Evolutionary conservation across 2,113 vertebrate genomes (phyloP).

Genomic region (Pelvicachromis taeniatus): DNA sequence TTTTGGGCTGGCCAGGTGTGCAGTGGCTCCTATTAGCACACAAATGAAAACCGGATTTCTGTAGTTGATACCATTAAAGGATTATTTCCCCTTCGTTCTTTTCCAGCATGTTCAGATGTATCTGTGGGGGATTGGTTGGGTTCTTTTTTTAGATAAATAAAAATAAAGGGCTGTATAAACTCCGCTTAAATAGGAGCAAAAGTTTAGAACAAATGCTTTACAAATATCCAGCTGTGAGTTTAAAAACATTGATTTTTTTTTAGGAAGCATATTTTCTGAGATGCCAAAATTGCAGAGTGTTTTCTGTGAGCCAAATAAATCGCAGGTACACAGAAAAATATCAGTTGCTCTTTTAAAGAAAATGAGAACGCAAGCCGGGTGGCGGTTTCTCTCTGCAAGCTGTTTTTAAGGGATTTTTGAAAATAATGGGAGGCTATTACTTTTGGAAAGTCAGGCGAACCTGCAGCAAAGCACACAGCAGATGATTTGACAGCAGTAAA

Average conservation of each 20-base stretch:
- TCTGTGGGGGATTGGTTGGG: background rate
- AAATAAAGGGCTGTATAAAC: background rate
- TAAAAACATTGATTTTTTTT: slow-evolving; percentile 29
- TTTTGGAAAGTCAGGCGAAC: slow-evolving; percentile 27
- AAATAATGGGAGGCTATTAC: slow-evolving; percentile 32
- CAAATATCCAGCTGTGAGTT: background rate
- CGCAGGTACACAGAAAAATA: slow-evolving; percentile 30
- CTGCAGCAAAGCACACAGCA: background rate
- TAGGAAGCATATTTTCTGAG: background rate
- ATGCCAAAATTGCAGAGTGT: slow-evolving; percentile 22
- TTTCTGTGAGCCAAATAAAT: slow-evolving; percentile 36
- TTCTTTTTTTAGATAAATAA: background rate
- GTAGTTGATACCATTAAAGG: background rate
- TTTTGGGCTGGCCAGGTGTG: background rate
- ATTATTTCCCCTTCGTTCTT: background rate
- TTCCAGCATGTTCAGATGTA: background rate
- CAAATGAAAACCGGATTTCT: background rate
- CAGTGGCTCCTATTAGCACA: background rate
- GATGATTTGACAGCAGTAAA: slow-evolving; percentile 14
- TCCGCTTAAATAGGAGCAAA: background rate
- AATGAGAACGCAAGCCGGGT: slow-evolving; percentile 40
- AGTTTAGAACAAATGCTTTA: background rate
- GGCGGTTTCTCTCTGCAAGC: slow-evolving; percentile 46
- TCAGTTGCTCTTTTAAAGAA: slow-evolving; percentile 54
- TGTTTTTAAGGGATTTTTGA: slow-evolving; percentile 50